Conservation (phyloP, 2,113 vertebrate species). For the Pseudopodoces humilis region DNA sequence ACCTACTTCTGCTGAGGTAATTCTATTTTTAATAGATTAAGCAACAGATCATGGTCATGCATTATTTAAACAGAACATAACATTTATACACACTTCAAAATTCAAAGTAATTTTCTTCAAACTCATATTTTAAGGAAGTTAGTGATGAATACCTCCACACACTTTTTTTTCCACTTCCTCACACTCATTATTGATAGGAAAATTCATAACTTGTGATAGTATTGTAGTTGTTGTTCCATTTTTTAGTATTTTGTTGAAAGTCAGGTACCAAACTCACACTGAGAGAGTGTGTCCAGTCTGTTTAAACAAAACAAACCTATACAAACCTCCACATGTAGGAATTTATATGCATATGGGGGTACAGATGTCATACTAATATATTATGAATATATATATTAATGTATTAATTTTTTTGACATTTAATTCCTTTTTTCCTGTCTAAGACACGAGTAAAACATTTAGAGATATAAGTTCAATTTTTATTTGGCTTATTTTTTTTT, state of each 20-base stretch:
- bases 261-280: not conserved
- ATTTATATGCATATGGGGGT: not conserved
- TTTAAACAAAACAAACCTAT: not conserved
- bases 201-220: not conserved
- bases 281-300: not conserved
- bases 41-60: not conserved
- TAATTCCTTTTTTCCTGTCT: not conserved
- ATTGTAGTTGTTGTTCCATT: not conserved
- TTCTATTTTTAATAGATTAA: not conserved
- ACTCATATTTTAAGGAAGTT: not conserved
- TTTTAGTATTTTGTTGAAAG: not conserved
- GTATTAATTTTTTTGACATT: not conserved
- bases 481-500: slow-evolving; percentile 19
- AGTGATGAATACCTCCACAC: not conserved
- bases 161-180: not conserved
- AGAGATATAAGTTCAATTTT: not conserved
- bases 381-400: not conserved
- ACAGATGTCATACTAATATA: not conserved
- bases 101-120: not conserved
- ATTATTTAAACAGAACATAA: not conserved
- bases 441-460: slow-evolving; percentile 29
- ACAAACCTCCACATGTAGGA: not conserved
- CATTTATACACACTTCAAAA: not conserved
- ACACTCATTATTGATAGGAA: not conserved
- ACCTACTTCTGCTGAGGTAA: not conserved